These are phyloP conservation scores for Pseudorhiza aurosa DNA, from an alignment of 30 jellyfish, hydroid and myxozoan genomes.

Conservation along the genomic window DNA sequence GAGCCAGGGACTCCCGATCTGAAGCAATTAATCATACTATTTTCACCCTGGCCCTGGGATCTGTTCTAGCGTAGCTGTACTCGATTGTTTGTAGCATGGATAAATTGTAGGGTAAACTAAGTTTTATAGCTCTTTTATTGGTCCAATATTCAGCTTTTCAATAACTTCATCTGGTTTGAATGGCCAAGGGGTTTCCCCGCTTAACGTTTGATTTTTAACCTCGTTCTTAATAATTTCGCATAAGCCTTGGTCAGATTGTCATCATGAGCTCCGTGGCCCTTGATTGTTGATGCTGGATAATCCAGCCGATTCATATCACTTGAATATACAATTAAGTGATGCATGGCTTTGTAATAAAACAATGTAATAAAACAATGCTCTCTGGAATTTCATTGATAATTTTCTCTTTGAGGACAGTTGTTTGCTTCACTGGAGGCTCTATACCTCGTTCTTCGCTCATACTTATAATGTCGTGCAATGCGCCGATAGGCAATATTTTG, in stretches of 20 bases:
- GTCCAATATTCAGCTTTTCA: conserved; percentile 30
- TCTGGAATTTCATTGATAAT: conserved; percentile 30
- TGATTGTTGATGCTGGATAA: conserved; percentile 46
- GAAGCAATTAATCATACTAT: conserved; percentile 40
- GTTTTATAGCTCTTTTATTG: conserved; percentile 34
- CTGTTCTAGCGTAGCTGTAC: conserved; percentile 30
- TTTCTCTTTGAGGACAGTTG: conserved; percentile 23
- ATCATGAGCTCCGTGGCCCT: conserved; percentile 60
- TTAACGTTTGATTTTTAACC: background rate
- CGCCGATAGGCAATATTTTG: conserved; percentile 36
- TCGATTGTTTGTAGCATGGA: conserved; percentile 25
- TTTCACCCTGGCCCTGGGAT: conserved; percentile 16
- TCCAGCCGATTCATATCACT: conserved; percentile 59
- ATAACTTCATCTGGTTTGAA: conserved; percentile 24
- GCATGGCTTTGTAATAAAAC: conserved; percentile 8
- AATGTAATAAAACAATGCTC: conserved; percentile 42
- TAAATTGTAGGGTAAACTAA: conserved; percentile 45
- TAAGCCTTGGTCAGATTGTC: conserved; percentile 22
- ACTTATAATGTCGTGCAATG: conserved; percentile 7
- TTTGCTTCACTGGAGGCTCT: background rate
- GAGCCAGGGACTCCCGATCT: conserved; percentile 16
- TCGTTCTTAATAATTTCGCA: conserved; percentile 21
- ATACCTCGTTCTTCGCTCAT: conserved; percentile 45
- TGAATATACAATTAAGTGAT: conserved; percentile 31
- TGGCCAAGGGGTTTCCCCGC: conserved; percentile 12